Evolutionary conservation across 2,888 invertebrate genomes (phyloP).

Genomic region (Malthinus flaveolus): DNA sequence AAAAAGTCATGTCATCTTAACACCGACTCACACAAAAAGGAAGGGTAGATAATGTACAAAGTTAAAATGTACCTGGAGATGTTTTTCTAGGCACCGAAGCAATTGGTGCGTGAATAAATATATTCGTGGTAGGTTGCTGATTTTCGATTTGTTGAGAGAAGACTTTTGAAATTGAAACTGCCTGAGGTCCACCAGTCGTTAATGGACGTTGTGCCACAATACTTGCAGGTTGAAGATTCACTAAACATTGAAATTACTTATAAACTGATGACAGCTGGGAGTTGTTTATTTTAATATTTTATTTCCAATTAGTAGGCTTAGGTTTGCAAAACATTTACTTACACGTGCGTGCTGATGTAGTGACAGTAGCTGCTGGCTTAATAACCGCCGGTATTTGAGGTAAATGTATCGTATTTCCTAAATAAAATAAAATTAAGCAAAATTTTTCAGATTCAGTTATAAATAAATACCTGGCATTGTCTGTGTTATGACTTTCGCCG

Average conservation of each 20-base stretch:
- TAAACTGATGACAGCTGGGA: neutral
- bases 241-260: slow-evolving; percentile 29
- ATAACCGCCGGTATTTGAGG: slow-evolving; percentile 48
- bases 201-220: slow-evolving; percentile 50
- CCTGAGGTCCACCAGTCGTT: slow-evolving; percentile 46
- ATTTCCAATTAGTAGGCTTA: neutral
- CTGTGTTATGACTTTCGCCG: slow-evolving; percentile 53
- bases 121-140: slow-evolving; percentile 44
- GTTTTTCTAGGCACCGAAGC: slow-evolving; percentile 44
- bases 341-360: slow-evolving; percentile 49
- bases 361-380: slow-evolving; percentile 41
- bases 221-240: slow-evolving; percentile 48
- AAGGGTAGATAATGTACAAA: slow-evolving; percentile 22
- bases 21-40: too few species aligned
- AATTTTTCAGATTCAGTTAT: neutral
- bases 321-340: slow-evolving; percentile 37
- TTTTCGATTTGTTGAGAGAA: slow-evolving; percentile 46
- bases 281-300: neutral
- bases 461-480: slow-evolving; percentile 44
- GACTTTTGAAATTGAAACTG: slow-evolving; percentile 53
- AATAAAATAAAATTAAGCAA: neutral
- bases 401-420: slow-evolving; percentile 51
- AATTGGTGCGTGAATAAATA: slow-evolving; percentile 51
- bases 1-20: too few species aligned
- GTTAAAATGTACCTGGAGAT: slow-evolving; percentile 52